Conservation (phyloP, 2,888 invertebrate genomes). For the Polyploca ridens region DNA sequence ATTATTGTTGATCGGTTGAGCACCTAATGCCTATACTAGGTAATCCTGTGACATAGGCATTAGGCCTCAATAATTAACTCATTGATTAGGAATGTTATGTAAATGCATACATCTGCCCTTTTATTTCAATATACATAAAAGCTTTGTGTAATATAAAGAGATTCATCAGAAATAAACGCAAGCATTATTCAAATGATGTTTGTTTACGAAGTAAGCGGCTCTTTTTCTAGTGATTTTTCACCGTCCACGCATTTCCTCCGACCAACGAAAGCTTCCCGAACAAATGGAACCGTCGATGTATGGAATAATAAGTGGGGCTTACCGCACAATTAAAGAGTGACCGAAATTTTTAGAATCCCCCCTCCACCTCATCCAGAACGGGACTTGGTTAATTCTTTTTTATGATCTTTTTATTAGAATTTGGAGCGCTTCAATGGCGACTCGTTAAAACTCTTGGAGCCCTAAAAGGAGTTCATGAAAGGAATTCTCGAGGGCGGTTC, state of each 20-base stretch:
- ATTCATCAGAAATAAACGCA: constrained; percentile 37
- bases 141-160: constrained; percentile 21
- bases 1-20: no score
- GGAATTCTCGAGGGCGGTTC: constrained; percentile 58
- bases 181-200: constrained; percentile 53
- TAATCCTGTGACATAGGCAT: no score
- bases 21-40: no score
- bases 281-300: constrained; percentile 55
- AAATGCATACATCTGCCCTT: no score
- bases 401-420: constrained; percentile 76
- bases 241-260: constrained; percentile 24
- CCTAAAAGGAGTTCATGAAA: constrained; percentile 63
- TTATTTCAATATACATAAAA: no score
- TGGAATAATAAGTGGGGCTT: constrained; percentile 71
- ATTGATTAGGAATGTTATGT: no score
- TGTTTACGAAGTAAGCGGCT: constrained; percentile 46
- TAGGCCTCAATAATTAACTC: no score
- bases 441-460: constrained; percentile 74
- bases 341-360: constrained; percentile 46
- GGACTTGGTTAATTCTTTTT: constrained; percentile 69
- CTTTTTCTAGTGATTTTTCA: constrained; percentile 44
- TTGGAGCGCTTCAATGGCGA: constrained; percentile 66
- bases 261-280: constrained; percentile 24
- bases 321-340: constrained; percentile 63
- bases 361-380: constrained; percentile 27